A percentile compares a stretch with the other conserved stretches of the same genome.
These are phyloP conservation scores for Heliconius nattereri DNA, from an alignment of 1,140 invertebrate species.

Conservation along the genomic window DNA sequence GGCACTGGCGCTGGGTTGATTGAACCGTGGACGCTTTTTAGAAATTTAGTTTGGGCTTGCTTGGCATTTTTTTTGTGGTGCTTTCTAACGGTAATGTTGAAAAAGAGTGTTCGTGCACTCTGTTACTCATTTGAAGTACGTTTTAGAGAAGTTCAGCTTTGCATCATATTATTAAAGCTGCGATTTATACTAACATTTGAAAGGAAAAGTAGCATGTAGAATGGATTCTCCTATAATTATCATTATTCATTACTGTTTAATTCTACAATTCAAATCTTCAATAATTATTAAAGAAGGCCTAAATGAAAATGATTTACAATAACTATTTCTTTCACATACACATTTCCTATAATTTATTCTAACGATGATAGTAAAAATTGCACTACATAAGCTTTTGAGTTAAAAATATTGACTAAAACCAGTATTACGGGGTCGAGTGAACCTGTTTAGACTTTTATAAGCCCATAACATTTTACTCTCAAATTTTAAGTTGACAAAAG, in stretches of 20 bases:
- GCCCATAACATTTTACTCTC: slow-evolving; percentile 3
- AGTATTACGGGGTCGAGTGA: background rate
- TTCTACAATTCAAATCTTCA: no score
- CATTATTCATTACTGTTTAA: no score
- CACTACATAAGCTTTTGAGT: background rate
- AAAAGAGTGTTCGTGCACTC: no score
- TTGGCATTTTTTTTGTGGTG: background rate
- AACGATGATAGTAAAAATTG: background rate
- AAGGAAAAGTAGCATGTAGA: no score
- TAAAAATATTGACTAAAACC: background rate
- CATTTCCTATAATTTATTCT: background rate
- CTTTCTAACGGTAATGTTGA: background rate
- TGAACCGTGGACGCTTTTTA: slow-evolving; percentile 39
- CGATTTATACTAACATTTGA: no score
- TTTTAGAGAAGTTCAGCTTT: no score
- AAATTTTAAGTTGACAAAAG: slow-evolving; percentile 14
- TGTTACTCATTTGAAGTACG: no score
- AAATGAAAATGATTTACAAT: background rate
- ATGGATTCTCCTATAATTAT: no score
- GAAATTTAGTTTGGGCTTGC: background rate
- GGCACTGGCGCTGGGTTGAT: slow-evolving; percentile 34
- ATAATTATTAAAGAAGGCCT: background rate
- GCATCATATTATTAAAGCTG: no score
- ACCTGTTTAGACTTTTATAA: background rate
- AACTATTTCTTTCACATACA: background rate